Evolutionary conservation across 2,888 invertebrate genomes (phyloP).

Genomic region (Ichneumon xanthorius): DNA sequence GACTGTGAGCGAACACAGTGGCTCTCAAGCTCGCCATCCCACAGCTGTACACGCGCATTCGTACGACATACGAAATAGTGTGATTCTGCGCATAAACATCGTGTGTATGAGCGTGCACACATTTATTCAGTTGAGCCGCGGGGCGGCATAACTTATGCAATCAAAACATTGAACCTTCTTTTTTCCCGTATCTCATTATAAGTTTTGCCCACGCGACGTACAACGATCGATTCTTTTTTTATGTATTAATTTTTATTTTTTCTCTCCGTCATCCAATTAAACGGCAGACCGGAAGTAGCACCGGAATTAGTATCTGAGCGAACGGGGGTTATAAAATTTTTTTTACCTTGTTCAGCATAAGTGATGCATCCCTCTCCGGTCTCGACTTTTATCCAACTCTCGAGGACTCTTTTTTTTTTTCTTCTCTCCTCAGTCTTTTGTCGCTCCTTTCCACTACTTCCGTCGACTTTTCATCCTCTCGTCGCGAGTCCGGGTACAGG

Average conservation of each 20-base stretch:
- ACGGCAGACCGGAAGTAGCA: slow-evolving; percentile 17
- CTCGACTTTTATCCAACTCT: slow-evolving; percentile 6
- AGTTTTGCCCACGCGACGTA: slow-evolving; percentile 43
- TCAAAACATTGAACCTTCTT: slow-evolving; percentile 41
- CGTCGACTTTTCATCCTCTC: slow-evolving; percentile 21
- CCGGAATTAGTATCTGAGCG: background rate
- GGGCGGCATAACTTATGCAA: slow-evolving; percentile 50
- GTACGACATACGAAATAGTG: slow-evolving; percentile 14
- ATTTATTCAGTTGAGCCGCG: background rate
- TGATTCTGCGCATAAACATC: background rate
- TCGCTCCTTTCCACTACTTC: slow-evolving; percentile 16
- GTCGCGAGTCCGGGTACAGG: background rate
- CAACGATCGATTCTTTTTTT: slow-evolving; percentile 38
- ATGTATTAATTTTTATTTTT: background rate
- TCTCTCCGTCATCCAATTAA: background rate
- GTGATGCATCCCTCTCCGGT: background rate
- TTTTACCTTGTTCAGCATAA: slow-evolving; percentile 22
- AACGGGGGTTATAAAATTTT: background rate
- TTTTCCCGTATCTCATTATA: slow-evolving; percentile 33
- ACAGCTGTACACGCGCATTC: background rate
- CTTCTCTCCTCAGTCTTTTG: background rate
- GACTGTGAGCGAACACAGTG: slow-evolving; percentile 41
- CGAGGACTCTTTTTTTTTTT: background rate
- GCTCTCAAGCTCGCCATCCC: slow-evolving; percentile 49
- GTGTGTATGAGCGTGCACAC: background rate